These are phyloP conservation scores for Parnassius orleans DNA, from an alignment of 2,888 invertebrate species.

Conservation along the genomic window DNA sequence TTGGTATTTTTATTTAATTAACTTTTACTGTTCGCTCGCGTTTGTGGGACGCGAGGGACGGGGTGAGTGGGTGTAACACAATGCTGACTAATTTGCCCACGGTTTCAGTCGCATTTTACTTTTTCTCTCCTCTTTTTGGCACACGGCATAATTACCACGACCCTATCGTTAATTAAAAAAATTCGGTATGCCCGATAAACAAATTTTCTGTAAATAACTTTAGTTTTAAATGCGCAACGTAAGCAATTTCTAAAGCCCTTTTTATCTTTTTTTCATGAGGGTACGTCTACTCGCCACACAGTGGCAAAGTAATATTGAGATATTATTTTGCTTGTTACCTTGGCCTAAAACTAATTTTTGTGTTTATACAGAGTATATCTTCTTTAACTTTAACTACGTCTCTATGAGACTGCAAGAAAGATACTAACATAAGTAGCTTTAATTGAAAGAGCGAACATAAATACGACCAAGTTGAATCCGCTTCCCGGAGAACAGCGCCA, in stretches of 20 bases:
- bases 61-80: conserved; percentile 51
- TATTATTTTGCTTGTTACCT: too few relatives aligned
- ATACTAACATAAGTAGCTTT: conserved; percentile 38
- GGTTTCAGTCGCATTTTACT: conserved; percentile 56
- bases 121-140: conserved; percentile 49
- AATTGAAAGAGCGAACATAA: conserved; percentile 65
- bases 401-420: conserved; percentile 30
- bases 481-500: conserved; percentile 58
- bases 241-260: background rate
- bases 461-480: conserved; percentile 57
- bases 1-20: conserved; percentile 74
- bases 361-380: background rate
- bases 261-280: background rate
- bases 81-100: conserved; percentile 68
- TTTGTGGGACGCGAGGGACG: conserved; percentile 46
- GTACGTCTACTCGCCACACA: too few relatives aligned
- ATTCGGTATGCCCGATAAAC: conserved; percentile 3
- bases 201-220: background rate
- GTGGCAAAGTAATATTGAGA: too few relatives aligned
- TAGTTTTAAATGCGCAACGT: conserved; percentile 36
- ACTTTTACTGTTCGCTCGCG: conserved; percentile 57
- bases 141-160: conserved; percentile 24
- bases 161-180: conserved; percentile 22
- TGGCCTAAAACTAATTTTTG: too few relatives aligned
- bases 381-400: conserved; percentile 2